Base-by-base conservation (phyloP, 2,888 invertebrate genomes). In the Lepidochrysops patricia region DNA sequence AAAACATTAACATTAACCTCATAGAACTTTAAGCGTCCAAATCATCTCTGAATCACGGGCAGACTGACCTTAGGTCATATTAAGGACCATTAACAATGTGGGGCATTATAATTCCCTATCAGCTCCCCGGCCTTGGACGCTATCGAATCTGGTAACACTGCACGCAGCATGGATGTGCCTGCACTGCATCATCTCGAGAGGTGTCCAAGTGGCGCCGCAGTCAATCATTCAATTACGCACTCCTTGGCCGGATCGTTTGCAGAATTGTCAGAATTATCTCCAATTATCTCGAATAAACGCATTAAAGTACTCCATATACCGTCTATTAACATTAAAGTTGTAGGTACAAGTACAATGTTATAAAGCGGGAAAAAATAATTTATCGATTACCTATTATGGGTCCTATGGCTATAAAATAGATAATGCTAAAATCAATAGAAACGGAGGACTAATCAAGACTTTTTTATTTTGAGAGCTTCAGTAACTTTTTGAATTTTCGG, bases 221-320 rank as follows among this genome's bases (percentile, higher is more conserved):
- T 77, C 80, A 84, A 84, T 84, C 81, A 80, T 82, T 79, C 82
- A 84, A 84, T 84, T 84, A 78, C 67, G 66, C 75, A 72, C 74
- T 74, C 65, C 73, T 63, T 68, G 67, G 68, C 70, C 67, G 65
- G 61, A 73, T 73, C 79, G 82, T 79, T 82, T 80, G 73, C 69
- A 66, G 71, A 71, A 72, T 58, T 82, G 80, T 73, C 68, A 66
- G 72, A 71, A 71, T 72, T 68, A 70, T 68, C 72, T 71, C 70
- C 71, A 74, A 72, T 68, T 66, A 70, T 67, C 60, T 61, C 60
- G 57, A 66, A 62, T 60, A 58, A 48, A 64, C 61, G 61, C 61
- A 62, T 64, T 63, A 62, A 60, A 43, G 60, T 29, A 34, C 27
- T 48, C 37, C 37, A 27, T 27, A 35, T 32, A 57, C 19, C 43